Conservation (phyloP, 2,797 vertebrate species). For the Acipenser transmontanus region DNA sequence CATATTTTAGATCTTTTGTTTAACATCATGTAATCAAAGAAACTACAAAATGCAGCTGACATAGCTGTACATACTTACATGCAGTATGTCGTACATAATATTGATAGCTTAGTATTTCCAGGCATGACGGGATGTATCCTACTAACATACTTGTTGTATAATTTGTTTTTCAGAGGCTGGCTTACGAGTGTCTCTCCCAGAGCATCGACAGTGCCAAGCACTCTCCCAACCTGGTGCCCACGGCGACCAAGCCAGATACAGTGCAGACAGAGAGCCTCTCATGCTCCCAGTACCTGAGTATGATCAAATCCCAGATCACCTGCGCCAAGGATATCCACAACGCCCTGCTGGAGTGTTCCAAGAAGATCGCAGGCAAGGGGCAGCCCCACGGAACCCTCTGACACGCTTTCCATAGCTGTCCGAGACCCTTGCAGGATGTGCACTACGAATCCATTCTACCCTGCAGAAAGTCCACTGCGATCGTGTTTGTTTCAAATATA, state of each 20-base stretch:
- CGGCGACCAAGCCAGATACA: constrained; percentile 83
- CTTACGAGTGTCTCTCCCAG: constrained; percentile 87
- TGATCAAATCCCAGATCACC: constrained; percentile 92
- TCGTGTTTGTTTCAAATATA: too few relatives aligned
- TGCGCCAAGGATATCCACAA: constrained; percentile 93
- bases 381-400: constrained; percentile 67
- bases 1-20: too few relatives aligned
- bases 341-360: constrained; percentile 84
- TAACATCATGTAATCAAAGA: too few relatives aligned
- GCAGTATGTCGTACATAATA: too few relatives aligned
- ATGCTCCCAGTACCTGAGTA: constrained; percentile 85
- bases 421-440: too few relatives aligned
- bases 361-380: constrained; percentile 85
- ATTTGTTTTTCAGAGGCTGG: constrained; percentile 65
- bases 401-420: background rate
- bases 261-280: constrained; percentile 86
- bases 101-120: too few relatives aligned
- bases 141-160: too few relatives aligned
- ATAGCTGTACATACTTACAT: too few relatives aligned
- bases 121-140: too few relatives aligned
- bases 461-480: too few relatives aligned
- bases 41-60: too few relatives aligned
- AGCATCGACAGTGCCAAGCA: constrained; percentile 93
- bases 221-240: constrained; percentile 83
- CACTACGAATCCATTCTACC: too few relatives aligned